These are phyloP conservation scores for Watsonalla binaria DNA, from an alignment of 2,888 invertebrate genomes.

Conservation along the genomic window DNA sequence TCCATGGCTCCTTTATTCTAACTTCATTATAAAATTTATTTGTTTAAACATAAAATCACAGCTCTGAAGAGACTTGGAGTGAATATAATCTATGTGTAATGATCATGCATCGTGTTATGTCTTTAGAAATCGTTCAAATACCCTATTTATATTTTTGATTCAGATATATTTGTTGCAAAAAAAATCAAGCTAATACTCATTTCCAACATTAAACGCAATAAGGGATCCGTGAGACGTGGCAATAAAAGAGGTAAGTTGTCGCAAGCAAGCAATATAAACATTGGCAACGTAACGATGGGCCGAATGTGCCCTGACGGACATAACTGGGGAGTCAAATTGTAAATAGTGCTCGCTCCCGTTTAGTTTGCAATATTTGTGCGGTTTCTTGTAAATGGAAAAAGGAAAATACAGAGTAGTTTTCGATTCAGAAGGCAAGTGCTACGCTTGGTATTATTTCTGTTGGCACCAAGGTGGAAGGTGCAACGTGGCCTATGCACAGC, in stretches of 20 bases:
- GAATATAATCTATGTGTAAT: too few species aligned
- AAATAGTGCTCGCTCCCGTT: conserved; percentile 71
- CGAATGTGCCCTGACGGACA: conserved; percentile 65
- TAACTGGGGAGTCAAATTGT: conserved; percentile 58
- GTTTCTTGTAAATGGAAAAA: conserved; percentile 75
- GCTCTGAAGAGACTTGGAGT: too few species aligned
- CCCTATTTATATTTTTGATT: not conserved
- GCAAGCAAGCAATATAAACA: conserved; percentile 60
- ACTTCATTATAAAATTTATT: too few species aligned
- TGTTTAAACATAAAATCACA: too few species aligned
- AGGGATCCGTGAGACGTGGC: conserved; percentile 23
- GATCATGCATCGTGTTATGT: too few species aligned
- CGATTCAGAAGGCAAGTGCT: conserved; percentile 14
- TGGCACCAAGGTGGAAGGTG: too few species aligned
- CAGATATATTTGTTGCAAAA: not conserved
- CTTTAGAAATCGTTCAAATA: too few species aligned
- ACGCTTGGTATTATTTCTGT: too few species aligned
- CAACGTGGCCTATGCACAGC: too few species aligned
- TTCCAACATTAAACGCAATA: conserved; percentile 3
- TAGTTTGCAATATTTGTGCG: conserved; percentile 77
- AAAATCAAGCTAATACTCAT: not conserved
- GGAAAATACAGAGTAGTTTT: conserved; percentile 36
- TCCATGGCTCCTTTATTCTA: too few species aligned
- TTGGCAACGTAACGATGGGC: conserved; percentile 57
- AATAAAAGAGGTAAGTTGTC: conserved; percentile 38